phyloP scores from a whole-genome alignment of 2,113 vertebrate genomes.

The Climacteris rufus region DNA sequence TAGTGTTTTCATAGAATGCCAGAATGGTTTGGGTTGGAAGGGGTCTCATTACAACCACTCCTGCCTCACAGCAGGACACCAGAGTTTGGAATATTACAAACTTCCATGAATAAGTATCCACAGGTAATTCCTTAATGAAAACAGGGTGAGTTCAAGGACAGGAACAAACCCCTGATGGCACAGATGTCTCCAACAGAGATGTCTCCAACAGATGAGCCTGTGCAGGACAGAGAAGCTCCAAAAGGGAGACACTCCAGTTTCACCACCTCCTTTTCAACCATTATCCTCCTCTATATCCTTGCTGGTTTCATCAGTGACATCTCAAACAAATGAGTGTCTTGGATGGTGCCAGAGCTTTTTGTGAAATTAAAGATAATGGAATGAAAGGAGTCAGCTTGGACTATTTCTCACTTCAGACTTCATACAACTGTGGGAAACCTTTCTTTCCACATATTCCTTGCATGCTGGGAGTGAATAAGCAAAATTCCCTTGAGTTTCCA shows the following conservation, averaged over 20 bases:
- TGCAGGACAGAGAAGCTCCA: background rate
- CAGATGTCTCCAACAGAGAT: background rate
- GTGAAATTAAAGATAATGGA: background rate
- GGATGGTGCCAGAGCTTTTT: background rate
- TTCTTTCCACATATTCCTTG: background rate
- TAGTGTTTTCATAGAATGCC: background rate
- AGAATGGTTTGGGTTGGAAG: background rate
- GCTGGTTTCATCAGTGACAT: background rate
- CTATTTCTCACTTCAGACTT: background rate
- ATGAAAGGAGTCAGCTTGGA: background rate
- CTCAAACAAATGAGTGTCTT: background rate
- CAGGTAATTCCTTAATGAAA: background rate
- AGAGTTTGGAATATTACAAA: background rate
- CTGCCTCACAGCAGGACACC: background rate
- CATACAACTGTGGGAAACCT: background rate
- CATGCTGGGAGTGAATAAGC: background rate
- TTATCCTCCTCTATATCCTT: background rate
- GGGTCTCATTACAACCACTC: background rate
- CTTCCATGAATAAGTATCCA: background rate
- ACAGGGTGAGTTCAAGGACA: background rate
- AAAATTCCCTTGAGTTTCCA: background rate
- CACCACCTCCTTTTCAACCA: background rate
- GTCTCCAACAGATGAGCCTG: background rate
- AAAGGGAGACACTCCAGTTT: background rate
- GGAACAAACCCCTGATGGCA: background rate